Conservation (phyloP, 2,113 vertebrate species). For the Trachemys scripta region DNA sequence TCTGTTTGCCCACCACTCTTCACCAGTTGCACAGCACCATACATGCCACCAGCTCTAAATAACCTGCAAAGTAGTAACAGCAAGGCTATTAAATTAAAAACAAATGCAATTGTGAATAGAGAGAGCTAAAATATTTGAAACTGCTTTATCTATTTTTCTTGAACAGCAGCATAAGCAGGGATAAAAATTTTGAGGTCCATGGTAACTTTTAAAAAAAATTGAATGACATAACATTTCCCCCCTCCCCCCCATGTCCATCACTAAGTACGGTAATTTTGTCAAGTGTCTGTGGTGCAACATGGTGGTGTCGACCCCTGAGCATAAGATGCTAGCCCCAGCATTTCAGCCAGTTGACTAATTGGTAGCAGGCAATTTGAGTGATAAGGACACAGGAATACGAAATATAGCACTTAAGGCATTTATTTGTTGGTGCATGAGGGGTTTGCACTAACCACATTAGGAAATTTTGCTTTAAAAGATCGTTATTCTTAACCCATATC, state of each 20-base stretch:
- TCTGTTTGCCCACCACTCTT: not conserved
- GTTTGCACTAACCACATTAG: not conserved
- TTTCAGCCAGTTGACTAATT: not conserved
- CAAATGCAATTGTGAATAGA: not conserved
- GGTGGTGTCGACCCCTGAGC: too few species aligned
- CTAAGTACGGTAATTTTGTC: too few species aligned
- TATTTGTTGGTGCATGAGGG: not conserved
- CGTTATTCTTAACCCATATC: not conserved
- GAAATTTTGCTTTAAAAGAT: not conserved
- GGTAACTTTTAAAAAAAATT: too few species aligned
- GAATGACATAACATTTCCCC: too few species aligned
- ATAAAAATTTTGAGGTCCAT: too few species aligned
- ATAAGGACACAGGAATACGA: not conserved
- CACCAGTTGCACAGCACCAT: fast-evolving
- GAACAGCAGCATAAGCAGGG: not conserved
- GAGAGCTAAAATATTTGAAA: not conserved
- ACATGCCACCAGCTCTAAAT: not conserved
- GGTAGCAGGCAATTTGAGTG: not conserved
- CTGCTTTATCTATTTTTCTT: not conserved
- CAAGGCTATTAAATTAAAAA: not conserved
- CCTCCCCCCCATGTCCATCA: too few species aligned
- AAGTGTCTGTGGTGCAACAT: too few species aligned
- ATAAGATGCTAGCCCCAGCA: not conserved
- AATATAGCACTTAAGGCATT: not conserved
- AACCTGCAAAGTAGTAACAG: not conserved